Conservation (phyloP, 2,888 invertebrate genomes). For the Tromatobia lineatoria region DNA sequence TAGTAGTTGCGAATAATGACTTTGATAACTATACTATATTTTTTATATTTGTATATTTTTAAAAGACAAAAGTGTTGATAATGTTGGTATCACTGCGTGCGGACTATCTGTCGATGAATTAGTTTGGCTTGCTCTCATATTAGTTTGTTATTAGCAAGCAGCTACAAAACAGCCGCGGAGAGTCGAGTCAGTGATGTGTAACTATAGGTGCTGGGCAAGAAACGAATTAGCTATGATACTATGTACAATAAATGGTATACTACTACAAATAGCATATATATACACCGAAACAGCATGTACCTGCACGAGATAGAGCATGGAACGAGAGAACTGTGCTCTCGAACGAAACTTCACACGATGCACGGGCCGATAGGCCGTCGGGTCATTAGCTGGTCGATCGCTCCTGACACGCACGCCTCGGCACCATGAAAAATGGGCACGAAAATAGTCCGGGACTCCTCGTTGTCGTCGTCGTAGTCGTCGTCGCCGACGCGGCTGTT, state of each 20-base stretch:
- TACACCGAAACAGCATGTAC: conserved; percentile 25
- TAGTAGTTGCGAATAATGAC: too few species aligned
- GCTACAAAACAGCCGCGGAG: not conserved
- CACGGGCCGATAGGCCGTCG: conserved; percentile 66
- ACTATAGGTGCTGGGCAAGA: conserved; percentile 23
- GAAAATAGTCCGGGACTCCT: conserved; percentile 66
- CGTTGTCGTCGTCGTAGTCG: conserved; percentile 55
- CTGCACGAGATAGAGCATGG: conserved; percentile 38
- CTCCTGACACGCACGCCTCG: conserved; percentile 69
- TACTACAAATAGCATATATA: conserved; percentile 7
- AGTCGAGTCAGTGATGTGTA: conserved; percentile 9
- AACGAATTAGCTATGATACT: conserved; percentile 44
- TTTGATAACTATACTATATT: too few species aligned
- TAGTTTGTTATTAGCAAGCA: conserved; percentile 23
- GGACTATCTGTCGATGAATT: conserved; percentile 28
- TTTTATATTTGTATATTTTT: too few species aligned
- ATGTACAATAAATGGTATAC: conserved; percentile 17
- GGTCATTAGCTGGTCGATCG: conserved; percentile 70
- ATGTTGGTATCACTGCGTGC: conserved; percentile 19
- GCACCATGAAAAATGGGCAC: conserved; percentile 67
- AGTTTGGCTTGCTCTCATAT: conserved; percentile 23
- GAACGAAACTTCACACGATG: conserved; percentile 69
- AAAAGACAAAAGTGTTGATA: not conserved
- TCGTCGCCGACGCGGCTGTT: conserved; percentile 38
- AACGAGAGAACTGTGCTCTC: conserved; percentile 58